These are phyloP conservation scores for Ellobium chinense DNA, from an alignment of 2,888 invertebrate species.

Conservation along the genomic window DNA sequence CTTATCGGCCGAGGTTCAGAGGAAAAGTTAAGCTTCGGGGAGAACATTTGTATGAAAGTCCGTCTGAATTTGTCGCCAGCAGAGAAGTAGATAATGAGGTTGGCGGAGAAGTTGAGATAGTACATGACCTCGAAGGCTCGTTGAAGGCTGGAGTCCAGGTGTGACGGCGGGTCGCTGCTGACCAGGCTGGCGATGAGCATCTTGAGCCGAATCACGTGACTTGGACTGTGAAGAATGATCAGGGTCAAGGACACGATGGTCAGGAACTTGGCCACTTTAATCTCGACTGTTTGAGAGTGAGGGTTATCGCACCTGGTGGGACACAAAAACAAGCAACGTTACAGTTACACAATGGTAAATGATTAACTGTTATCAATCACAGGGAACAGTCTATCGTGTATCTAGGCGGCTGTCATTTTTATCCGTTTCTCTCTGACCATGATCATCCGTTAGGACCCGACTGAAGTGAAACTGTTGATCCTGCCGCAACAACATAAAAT, in stretches of 20 bases:
- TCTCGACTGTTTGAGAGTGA: slow-evolving; percentile 25
- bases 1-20: neutral
- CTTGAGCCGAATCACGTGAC: slow-evolving; percentile 56
- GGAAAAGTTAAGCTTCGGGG: neutral
- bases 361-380: neutral
- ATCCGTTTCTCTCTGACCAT: no score
- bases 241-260: slow-evolving; percentile 59
- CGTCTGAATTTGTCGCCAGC: slow-evolving; percentile 48
- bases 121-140: slow-evolving; percentile 46
- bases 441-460: no score
- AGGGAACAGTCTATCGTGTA: neutral
- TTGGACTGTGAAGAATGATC: slow-evolving; percentile 60
- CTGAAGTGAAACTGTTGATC: no score
- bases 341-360: neutral
- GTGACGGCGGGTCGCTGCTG: neutral
- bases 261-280: slow-evolving; percentile 53
- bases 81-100: slow-evolving; percentile 42
- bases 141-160: slow-evolving; percentile 40
- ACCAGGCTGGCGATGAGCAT: slow-evolving; percentile 30
- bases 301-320: neutral
- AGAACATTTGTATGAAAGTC: slow-evolving; percentile 10
- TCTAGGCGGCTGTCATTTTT: no score
- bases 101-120: slow-evolving; percentile 49
- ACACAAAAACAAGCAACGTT: neutral
- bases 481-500: no score